phyloP scores from a whole-genome alignment of 92 coral and sea anemone species.

The Palythoa caribaeorum region DNA sequence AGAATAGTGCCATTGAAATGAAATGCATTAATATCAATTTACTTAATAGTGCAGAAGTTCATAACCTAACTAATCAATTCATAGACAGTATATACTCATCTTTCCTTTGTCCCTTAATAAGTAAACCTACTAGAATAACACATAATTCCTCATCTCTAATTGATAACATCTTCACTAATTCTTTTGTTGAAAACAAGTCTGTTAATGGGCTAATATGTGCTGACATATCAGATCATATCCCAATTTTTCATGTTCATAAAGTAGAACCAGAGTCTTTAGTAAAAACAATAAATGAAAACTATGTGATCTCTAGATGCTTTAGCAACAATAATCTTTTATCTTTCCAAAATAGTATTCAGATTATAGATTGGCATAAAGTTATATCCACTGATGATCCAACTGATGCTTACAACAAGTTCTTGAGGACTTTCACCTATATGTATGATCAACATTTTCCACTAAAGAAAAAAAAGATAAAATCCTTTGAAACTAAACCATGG shows the following conservation, averaged over 20 bases:
- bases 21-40: too few species aligned
- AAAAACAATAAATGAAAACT: background rate
- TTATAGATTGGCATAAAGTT: background rate
- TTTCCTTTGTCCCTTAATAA: background rate
- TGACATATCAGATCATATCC: background rate
- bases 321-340: background rate
- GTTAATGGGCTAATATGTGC: slow-evolving; percentile 28
- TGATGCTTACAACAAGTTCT: slow-evolving; percentile 23
- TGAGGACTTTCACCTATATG: background rate
- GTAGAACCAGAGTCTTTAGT: background rate
- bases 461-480: slow-evolving; percentile 18
- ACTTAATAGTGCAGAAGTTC: too few species aligned
- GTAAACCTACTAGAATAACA: too few species aligned
- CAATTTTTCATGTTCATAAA: slow-evolving; percentile 30
- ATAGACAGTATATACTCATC: slow-evolving; percentile 13
- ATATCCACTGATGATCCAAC: background rate
- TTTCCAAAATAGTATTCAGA: background rate
- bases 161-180: slow-evolving; percentile 5
- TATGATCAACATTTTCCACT: slow-evolving; percentile 23
- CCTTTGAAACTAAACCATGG: background rate
- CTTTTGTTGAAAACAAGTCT: slow-evolving; percentile 1
- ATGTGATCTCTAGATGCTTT: slow-evolving; percentile 9
- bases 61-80: slow-evolving; percentile 7
- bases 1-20: too few species aligned
- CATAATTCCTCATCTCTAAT: slow-evolving; percentile 6